Conservation (phyloP, 1,140 invertebrate species). For the Helicoverpa zea region DNA sequence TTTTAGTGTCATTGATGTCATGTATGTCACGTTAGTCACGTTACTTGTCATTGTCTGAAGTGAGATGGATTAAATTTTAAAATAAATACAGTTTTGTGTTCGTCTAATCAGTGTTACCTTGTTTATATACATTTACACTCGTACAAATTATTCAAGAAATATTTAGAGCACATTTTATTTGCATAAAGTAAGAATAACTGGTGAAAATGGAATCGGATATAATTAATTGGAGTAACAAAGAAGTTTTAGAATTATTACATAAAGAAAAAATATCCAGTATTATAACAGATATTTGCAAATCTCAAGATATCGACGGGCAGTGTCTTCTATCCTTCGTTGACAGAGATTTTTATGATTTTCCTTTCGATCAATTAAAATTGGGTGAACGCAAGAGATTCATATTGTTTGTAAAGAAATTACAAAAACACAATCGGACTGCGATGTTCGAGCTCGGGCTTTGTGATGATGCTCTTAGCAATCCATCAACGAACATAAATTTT, state of each 20-base stretch:
- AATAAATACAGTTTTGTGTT: constrained; percentile 49
- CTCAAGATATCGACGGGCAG: constrained; percentile 82
- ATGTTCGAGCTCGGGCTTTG: constrained; percentile 83
- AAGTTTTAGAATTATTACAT: constrained; percentile 84
- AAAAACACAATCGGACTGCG: constrained; percentile 79
- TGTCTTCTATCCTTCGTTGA: constrained; percentile 82
- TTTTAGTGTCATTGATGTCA: too few species aligned
- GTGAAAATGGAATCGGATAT: constrained; percentile 81
- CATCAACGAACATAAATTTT: constrained; percentile 84
- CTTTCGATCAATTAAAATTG: constrained; percentile 80
- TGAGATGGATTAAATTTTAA: constrained; percentile 1
- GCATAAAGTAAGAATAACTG: constrained; percentile 44
- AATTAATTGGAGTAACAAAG: constrained; percentile 84
- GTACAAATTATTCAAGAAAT: constrained; percentile 49
- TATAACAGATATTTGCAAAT: constrained; percentile 78
- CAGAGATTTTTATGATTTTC: constrained; percentile 84
- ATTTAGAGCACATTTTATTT: constrained; percentile 31
- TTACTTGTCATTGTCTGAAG: neutral
- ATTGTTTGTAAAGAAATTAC: constrained; percentile 81
- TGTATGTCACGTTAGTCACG: too few species aligned
- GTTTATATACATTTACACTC: constrained; percentile 50
- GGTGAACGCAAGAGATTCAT: constrained; percentile 84
- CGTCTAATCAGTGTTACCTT: constrained; percentile 50
- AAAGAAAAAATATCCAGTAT: constrained; percentile 82
- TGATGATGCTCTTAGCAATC: constrained; percentile 73